Percentiles rank a stretch among this genome's conserved stretches.
Evolutionary conservation across 2,888 invertebrate genomes (phyloP).

Genomic region (Psococerastis gibbosa): DNA sequence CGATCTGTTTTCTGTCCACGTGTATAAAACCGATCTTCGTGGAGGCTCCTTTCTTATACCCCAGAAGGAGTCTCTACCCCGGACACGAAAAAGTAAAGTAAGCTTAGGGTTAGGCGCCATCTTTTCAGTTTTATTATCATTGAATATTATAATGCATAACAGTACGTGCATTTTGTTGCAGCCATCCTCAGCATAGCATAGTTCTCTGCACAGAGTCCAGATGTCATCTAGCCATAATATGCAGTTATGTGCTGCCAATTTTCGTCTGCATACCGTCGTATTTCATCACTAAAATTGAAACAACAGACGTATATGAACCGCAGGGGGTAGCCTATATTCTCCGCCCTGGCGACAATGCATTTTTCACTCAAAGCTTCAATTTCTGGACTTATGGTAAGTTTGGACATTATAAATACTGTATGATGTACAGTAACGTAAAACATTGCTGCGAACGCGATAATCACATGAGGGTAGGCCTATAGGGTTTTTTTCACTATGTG

Average conservation of each 20-base stretch:
- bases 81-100: not conserved
- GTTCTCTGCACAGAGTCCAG: constrained; percentile 55
- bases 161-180: constrained; percentile 24
- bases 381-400: constrained; percentile 53
- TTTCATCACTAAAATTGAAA: constrained; percentile 43
- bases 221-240: constrained; percentile 54
- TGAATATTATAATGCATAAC: not conserved
- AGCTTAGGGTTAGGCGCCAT: too few species aligned
- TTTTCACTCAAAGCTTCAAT: constrained; percentile 34
- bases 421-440: too few species aligned
- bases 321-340: constrained; percentile 39
- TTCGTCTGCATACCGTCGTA: constrained; percentile 70
- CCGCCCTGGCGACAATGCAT: constrained; percentile 26
- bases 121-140: too few species aligned
- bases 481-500: too few species aligned
- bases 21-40: too few species aligned
- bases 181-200: constrained; percentile 58
- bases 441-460: too few species aligned
- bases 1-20: too few species aligned
- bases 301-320: constrained; percentile 32
- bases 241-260: constrained; percentile 57
- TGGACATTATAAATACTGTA: too few species aligned
- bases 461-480: too few species aligned
- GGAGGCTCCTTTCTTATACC: too few species aligned
- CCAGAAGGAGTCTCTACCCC: not conserved